Evolutionary conservation across 2,113 vertebrate genomes (phyloP), one percentile per base, ranked within the genome.

Genomic region (Mustelus asterias): DNA sequence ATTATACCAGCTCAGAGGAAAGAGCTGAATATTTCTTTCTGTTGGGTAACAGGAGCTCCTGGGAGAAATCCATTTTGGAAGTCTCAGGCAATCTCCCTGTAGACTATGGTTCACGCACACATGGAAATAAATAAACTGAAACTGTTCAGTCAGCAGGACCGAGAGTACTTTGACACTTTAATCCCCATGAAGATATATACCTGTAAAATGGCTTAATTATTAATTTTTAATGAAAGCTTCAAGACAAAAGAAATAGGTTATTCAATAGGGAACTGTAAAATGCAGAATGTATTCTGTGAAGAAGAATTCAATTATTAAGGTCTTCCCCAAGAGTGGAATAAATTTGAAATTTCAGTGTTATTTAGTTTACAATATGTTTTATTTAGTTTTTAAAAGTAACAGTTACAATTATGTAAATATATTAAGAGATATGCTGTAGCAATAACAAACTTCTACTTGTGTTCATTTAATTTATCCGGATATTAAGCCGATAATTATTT

Each of bases 161-260:
- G 37, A 94, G n/a, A 72, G 29, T 76, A 54, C 89, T 93, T 93
- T 37, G 89, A 65, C 89, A 65, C 65, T 65, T 93, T 65, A 93
- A 67, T 93, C 37, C 18, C 89, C 18, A 65, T 93, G n/a, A 37
- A 93, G 60, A 93, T 14, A 37, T 20, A 22, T 37, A 93, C 60
- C 89, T 93, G 89, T 93, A 65, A 67, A 33, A 63, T 92, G 37
- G 89, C 18, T 65, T 93, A 93, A 93, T 67, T 93, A 65, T 92
- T 93, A 93, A 93, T 37, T 93, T 93, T 65, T 37, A 93, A 93
- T 67, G 60, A 65, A 41, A 65, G n/a, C 33, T 67, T 93, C 89
- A 93, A 93, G 60, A 93, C n/a, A 7, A n/a, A 93, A 37, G 33
- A 22, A 65, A 93, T 65, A 65, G 14, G 89, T 92, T 93, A 65